A percentile compares a stretch with the other conserved stretches of the same genome.
phyloP scores from a whole-genome alignment of 2,888 invertebrate genomes.

The Leptothorax acervorum region DNA sequence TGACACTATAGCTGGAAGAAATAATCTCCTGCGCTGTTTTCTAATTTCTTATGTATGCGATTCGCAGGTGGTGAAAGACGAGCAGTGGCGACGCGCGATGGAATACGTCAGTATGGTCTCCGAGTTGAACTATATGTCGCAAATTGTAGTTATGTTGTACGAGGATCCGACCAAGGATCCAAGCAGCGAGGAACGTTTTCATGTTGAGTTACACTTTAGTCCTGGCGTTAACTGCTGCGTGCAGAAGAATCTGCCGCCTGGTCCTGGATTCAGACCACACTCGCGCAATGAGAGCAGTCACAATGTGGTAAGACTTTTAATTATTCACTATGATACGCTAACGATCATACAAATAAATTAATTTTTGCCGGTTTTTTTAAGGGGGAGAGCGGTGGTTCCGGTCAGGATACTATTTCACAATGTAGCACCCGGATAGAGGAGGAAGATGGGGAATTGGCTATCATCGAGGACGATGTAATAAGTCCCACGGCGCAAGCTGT shows the following conservation, averaged over 20 bases:
- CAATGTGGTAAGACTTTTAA: slow-evolving; percentile 86
- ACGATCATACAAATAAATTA: neutral
- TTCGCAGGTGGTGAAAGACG: slow-evolving; percentile 92
- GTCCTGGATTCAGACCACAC: slow-evolving; percentile 97
- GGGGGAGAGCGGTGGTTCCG: slow-evolving; percentile 78
- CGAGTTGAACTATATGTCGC: slow-evolving; percentile 99
- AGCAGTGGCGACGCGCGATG: slow-evolving; percentile 99
- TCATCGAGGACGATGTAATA: slow-evolving; percentile 79
- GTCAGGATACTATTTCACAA: slow-evolving; percentile 80
- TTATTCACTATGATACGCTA: neutral
- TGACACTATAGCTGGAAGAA: slow-evolving; percentile 59
- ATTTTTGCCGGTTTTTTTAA: slow-evolving; percentile 52
- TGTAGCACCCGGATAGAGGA: slow-evolving; percentile 90
- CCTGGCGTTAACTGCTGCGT: slow-evolving; percentile 99
- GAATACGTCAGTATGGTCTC: slow-evolving; percentile 99
- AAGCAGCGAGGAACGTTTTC: slow-evolving; percentile 96
- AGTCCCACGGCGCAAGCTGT: slow-evolving; percentile 76
- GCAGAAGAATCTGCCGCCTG: slow-evolving; percentile 96
- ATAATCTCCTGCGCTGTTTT: neutral
- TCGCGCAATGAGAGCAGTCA: slow-evolving; percentile 91
- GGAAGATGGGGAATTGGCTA: slow-evolving; percentile 83
- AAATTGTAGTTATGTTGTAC: slow-evolving; percentile 99
- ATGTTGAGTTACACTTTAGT: slow-evolving; percentile 99
- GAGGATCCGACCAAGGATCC: slow-evolving; percentile 99
- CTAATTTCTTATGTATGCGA: neutral